Evolutionary conservation across 2,797 vertebrate genomes (phyloP), one percentile per base, ranked within the genome.

Genomic region (Cyclura pinguis): DNA sequence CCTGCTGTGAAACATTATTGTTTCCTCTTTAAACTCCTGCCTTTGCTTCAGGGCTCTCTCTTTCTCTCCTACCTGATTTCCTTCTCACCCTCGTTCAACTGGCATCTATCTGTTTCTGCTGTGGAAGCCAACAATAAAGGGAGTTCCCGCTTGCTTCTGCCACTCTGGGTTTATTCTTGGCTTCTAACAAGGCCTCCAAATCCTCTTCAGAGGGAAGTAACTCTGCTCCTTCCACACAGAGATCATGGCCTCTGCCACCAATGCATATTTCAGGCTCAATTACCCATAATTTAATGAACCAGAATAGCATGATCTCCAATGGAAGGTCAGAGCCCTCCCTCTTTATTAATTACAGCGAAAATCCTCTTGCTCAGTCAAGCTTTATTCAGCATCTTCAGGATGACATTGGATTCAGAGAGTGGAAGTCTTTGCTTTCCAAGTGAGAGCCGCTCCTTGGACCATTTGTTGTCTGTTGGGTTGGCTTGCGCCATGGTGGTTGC

Each of bases 281-380:
- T 16, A 10, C 81, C 80, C 78, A 38, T 74, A 91, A 35, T 22
- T 88, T 86, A 85, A 88, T 38, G 89, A 77, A 59, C 83, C 5
- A 55, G 67, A 57, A 20, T 64, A 77, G 0, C 13, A 14, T 67
- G 22, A 55, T 22, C 24, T 42, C 57, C 57, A 72, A 16, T 72
- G 82, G 4, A 76, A 84, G 92, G 50, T 27, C 67, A 6, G 50
- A 20, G 1, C 4, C 18, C 59, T 32, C n/a, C 22, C n/a, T 69
- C 91, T 89, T 84, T 91, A 74, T 83, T 87, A 93, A 93, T 22
- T 52, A 13, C 27, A 81, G 72, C 16, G 80, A 47, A 8, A 92
- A 10, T 8, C 74, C 10, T 20, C 27, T 47, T 50, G 22, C 32
- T 67, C 9, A 22, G 32, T 38, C 74, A 81, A 78, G 85, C 80